Evolutionary conservation across 2,888 invertebrate genomes (phyloP).

Genomic region (Aphidoletes aphidimyza): DNA sequence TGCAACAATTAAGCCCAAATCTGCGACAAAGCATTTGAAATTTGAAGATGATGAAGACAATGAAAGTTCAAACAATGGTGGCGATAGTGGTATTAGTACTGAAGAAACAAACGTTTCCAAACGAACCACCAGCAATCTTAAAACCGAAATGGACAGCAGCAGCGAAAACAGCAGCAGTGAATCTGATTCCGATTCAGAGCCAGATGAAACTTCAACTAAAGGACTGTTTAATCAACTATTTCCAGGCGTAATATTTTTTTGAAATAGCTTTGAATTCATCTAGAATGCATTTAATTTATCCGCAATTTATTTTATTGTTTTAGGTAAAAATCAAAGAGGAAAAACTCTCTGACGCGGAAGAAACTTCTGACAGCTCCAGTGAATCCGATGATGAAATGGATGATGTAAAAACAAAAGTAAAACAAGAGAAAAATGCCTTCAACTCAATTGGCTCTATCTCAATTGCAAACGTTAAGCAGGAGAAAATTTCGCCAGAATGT

Average conservation of each 20-base stretch:
- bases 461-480: no score
- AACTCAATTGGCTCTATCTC: no score
- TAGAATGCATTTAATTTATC: background rate
- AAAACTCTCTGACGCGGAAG: background rate
- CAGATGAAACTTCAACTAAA: background rate
- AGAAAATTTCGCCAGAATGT: background rate
- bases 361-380: background rate
- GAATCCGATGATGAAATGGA: background rate
- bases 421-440: no score
- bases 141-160: background rate
- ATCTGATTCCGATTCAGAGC: background rate
- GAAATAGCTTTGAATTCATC: background rate
- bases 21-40: slow-evolving; percentile 13
- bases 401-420: no score
- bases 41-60: background rate
- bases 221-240: background rate
- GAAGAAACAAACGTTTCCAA: slow-evolving; percentile 4
- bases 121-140: background rate
- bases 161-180: background rate
- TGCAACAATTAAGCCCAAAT: background rate
- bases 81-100: slow-evolving; percentile 54
- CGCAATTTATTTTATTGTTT: background rate
- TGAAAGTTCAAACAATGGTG: background rate
- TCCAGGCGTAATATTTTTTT: background rate
- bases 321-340: slow-evolving; percentile 50